Evolutionary conservation across 2,797 vertebrate genomes (phyloP).

Genomic region (Cyprinodon diabolis): DNA sequence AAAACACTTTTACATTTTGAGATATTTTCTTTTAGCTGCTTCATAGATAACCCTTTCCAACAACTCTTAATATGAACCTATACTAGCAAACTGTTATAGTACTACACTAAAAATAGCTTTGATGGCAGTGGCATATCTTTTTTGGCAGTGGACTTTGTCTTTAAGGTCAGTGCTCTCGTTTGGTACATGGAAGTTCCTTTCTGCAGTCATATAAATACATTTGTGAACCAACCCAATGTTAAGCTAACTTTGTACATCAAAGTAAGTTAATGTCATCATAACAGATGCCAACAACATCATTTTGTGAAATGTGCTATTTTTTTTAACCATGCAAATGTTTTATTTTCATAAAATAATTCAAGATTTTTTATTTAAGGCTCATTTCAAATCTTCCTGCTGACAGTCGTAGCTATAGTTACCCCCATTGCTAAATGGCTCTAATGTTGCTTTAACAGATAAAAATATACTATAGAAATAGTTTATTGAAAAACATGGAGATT

Average conservation of each 20-base stretch:
- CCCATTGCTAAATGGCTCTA: not conserved
- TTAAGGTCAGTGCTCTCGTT: not conserved
- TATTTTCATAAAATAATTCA: not conserved
- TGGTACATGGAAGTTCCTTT: not conserved
- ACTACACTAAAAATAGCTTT: not conserved
- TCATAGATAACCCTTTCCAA: not conserved
- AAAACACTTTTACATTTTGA: not conserved
- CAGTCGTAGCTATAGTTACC: not conserved
- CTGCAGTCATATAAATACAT: not conserved
- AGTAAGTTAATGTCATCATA: not conserved
- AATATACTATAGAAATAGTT: too few relatives aligned
- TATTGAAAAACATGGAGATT: too few relatives aligned
- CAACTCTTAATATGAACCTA: not conserved
- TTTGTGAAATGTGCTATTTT: not conserved
- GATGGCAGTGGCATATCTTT: not conserved
- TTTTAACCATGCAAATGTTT: not conserved
- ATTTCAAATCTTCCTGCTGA: not conserved
- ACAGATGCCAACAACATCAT: not conserved
- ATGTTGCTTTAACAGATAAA: not conserved
- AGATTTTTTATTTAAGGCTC: not conserved
- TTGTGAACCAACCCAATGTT: not conserved
- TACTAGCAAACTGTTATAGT: not conserved
- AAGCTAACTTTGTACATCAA: not conserved
- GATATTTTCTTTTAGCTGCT: not conserved
- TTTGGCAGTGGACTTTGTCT: not conserved